Percentiles rank a stretch among this genome's conserved stretches.
These are phyloP conservation scores for Tetramorium simillimum DNA, from an alignment of 1,140 invertebrate species.

Conservation along the genomic window DNA sequence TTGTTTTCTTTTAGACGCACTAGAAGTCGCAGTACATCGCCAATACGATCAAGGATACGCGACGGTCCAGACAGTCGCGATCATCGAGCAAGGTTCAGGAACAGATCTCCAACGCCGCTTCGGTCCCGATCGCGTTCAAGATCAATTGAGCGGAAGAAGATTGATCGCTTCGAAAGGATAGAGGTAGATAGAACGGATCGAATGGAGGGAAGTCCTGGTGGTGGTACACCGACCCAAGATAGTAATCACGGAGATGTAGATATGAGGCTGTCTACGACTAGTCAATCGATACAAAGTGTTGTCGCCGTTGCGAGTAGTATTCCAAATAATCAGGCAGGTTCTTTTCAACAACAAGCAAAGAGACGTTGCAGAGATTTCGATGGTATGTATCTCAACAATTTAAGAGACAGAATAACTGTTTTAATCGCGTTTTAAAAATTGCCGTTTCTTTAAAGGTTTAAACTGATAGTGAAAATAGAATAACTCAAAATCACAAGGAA, in stretches of 20 bases:
- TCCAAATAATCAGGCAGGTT: slow-evolving; percentile 77
- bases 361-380: slow-evolving; percentile 91
- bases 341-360: slow-evolving; percentile 84
- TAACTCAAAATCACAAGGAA: neutral
- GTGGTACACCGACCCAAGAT: slow-evolving; percentile 87
- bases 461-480: neutral
- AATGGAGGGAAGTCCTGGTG: slow-evolving; percentile 80
- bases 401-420: neutral
- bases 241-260: slow-evolving; percentile 88
- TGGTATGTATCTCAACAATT: slow-evolving; percentile 83
- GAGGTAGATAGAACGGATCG: slow-evolving; percentile 77
- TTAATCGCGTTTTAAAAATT: neutral
- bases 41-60: slow-evolving; percentile 81
- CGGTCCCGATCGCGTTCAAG: slow-evolving; percentile 83
- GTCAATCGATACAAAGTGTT: slow-evolving; percentile 87
- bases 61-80: slow-evolving; percentile 80
- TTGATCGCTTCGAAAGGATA: slow-evolving; percentile 79
- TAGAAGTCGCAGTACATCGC: slow-evolving; percentile 83
- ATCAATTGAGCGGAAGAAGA: slow-evolving; percentile 81
- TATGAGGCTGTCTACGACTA: slow-evolving; percentile 85
- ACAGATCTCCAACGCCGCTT: slow-evolving; percentile 85
- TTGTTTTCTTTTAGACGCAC: slow-evolving; percentile 72
- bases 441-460: slow-evolving; percentile 4
- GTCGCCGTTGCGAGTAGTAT: slow-evolving; percentile 82
- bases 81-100: slow-evolving; percentile 84